A percentile compares a stretch with the other conserved stretches of the same genome.
These are phyloP conservation scores for Parazoanthus swiftii DNA, from an alignment of 92 coral and sea anemone genomes.

Conservation along the genomic window DNA sequence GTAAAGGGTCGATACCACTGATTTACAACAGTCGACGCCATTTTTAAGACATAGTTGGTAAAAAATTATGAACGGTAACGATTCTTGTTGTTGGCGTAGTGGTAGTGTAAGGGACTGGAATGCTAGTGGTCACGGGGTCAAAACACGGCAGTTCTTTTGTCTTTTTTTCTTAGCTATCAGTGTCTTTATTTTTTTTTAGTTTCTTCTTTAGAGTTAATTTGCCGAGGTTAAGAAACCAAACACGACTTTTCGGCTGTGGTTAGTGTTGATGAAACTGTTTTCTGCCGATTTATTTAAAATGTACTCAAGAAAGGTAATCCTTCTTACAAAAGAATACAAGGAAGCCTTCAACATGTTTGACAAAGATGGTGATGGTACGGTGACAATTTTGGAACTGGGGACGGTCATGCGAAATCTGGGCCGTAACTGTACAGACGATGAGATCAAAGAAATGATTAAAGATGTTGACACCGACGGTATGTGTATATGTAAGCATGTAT, in stretches of 20 bases:
- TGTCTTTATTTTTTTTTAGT: no score
- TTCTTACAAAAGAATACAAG: constrained; percentile 19
- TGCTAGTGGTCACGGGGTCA: no score
- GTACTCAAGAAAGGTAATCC: not conserved
- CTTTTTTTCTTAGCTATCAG: no score
- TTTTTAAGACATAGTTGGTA: no score
- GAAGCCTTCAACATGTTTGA: constrained; percentile 45
- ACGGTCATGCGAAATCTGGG: constrained; percentile 44
- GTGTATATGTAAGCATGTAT: not conserved
- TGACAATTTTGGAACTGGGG: constrained; percentile 30
- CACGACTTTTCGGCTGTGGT: not conserved
- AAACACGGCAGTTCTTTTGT: no score
- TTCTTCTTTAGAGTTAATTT: no score
- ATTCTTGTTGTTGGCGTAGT: no score
- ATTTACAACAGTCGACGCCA: no score
- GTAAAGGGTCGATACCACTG: no score
- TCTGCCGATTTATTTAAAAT: not conserved
- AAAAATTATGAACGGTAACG: no score
- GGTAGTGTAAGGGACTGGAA: no score
- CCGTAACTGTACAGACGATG: constrained; percentile 33
- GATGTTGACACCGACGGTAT: constrained; percentile 44
- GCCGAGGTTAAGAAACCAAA: no score
- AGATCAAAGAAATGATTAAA: constrained; percentile 38
- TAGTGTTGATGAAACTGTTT: not conserved
- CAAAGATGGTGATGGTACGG: constrained; percentile 43